Evolutionary conservation across 2,113 vertebrate species (phyloP).

Genomic region (Rhagologus leucostigma): DNA sequence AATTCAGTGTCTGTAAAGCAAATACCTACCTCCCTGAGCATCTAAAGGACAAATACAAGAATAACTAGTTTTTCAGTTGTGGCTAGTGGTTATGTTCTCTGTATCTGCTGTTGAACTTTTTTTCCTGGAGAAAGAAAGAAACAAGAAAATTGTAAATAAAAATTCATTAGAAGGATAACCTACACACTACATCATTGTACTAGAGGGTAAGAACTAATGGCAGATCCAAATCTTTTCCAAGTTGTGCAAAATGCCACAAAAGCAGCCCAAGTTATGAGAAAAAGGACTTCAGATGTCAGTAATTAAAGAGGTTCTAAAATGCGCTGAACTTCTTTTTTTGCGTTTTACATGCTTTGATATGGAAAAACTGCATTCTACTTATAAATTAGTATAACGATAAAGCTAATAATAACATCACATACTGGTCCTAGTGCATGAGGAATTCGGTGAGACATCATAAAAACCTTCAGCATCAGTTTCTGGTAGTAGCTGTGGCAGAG

Average conservation of each 20-base stretch:
- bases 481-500: not conserved
- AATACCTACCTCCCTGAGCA: not conserved
- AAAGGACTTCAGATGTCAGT: constrained; percentile 2
- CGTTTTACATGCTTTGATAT: constrained; percentile 6
- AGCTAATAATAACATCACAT: not conserved
- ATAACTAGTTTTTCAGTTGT: not conserved
- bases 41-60: not conserved
- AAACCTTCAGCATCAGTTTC: not conserved
- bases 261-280: not conserved
- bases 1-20: not conserved
- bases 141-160: not conserved
- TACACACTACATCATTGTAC: not conserved
- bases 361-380: not conserved
- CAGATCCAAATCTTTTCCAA: not conserved
- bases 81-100: not conserved
- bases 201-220: not conserved
- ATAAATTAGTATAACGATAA: constrained; percentile 10
- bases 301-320: not conserved
- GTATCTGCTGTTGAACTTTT: not conserved
- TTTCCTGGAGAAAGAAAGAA: not conserved
- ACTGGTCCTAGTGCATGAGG: not conserved
- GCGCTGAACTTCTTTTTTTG: not conserved
- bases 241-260: constrained; percentile 4
- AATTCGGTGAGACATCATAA: not conserved
- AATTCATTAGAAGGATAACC: not conserved